phyloP scores from a whole-genome alignment of 2,113 vertebrate genomes.

The Tragelaphus scriptus region DNA sequence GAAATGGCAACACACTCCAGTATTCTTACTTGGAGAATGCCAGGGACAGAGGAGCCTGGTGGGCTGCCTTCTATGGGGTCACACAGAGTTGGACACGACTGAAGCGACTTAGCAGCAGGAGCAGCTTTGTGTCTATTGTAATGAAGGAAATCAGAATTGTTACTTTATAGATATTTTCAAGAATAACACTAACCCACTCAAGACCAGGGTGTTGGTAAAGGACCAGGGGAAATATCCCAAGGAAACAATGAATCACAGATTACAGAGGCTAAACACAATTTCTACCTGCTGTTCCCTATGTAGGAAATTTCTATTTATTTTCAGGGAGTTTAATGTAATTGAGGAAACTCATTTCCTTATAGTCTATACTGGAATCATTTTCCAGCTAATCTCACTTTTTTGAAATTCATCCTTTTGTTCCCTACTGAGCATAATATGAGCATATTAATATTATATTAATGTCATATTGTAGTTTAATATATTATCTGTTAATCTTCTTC shows the following conservation, averaged over 20 bases:
- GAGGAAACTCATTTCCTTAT: not conserved
- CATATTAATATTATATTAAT: not conserved
- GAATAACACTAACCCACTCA: not conserved
- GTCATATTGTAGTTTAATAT: not conserved
- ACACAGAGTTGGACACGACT: not conserved
- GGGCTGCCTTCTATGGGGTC: not conserved
- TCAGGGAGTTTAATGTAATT: not conserved
- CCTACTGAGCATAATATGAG: not conserved
- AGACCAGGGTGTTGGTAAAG: not conserved
- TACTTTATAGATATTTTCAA: not conserved
- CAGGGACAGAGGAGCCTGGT: not conserved
- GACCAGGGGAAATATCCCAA: not conserved
- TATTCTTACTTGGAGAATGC: not conserved
- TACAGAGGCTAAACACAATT: not conserved
- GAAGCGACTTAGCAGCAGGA: not conserved
- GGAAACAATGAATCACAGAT: not conserved
- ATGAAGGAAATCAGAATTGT: not conserved
- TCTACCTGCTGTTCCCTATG: not conserved
- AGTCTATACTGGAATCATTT: not conserved
- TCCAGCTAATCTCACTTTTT: conserved; percentile 6
- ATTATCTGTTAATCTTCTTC: not conserved
- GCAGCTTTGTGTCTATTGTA: not conserved
- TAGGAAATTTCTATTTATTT: not conserved
- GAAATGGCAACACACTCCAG: not conserved
- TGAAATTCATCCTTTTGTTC: not conserved